Evolutionary conservation across 2,797 vertebrate species (phyloP).

Genomic region (Schizothorax lantsangensis): DNA sequence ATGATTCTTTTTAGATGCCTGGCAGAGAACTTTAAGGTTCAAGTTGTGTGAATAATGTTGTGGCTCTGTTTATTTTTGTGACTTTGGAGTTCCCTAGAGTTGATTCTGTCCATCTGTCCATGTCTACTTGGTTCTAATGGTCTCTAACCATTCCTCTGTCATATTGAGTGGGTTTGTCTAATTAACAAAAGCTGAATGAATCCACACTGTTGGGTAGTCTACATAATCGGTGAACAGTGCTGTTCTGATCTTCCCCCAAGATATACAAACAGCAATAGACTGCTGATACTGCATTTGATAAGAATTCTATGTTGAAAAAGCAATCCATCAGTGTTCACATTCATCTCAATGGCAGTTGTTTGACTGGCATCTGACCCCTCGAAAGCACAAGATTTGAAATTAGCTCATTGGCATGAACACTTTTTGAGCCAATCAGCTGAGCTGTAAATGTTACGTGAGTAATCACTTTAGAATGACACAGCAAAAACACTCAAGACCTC

Average conservation of each 20-base stretch:
- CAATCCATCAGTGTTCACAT: constrained; percentile 1
- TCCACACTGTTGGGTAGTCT: background rate
- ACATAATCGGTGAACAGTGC: background rate
- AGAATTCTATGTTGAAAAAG: background rate
- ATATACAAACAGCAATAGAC: background rate
- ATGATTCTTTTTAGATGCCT: no score
- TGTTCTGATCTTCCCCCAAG: background rate
- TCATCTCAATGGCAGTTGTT: background rate
- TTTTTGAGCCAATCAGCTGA: background rate
- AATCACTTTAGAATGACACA: background rate
- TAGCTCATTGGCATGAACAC: background rate
- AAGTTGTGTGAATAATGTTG: no score
- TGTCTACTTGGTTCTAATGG: constrained; percentile 2
- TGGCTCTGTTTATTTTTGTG: no score
- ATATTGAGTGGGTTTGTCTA: constrained; percentile 10
- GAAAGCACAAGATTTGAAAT: background rate
- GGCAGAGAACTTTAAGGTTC: no score
- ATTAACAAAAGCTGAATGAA: constrained; percentile 11
- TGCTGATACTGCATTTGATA: background rate
- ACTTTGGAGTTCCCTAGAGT: no score
- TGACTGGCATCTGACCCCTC: background rate
- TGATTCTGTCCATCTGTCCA: constrained; percentile 7
- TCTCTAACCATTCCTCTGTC: background rate
- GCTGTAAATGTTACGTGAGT: background rate
- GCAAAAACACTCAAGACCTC: background rate